Conservation (phyloP, 2,888 invertebrate genomes). For the Lycia hirtaria region DNA sequence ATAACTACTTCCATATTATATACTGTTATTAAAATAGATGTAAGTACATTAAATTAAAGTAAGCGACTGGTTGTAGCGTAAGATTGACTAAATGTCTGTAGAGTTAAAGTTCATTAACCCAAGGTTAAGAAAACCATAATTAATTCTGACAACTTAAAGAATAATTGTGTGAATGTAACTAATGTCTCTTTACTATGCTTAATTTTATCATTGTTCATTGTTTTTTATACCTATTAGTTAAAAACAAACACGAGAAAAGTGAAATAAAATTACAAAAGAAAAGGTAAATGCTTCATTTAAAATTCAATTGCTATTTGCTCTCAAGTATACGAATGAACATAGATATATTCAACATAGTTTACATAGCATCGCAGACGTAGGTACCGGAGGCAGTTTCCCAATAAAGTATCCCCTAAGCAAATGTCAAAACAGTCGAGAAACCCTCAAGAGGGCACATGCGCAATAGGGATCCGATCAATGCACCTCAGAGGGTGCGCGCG, state of each 20-base stretch:
- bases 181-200: conserved; percentile 13
- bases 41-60: no score
- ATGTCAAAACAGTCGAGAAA: conserved; percentile 73
- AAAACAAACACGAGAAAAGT: neutral
- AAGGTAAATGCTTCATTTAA: neutral
- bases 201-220: conserved; percentile 17
- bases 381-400: conserved; percentile 21
- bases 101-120: conserved; percentile 2
- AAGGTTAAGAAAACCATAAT: neutral
- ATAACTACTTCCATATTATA: no score
- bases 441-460: conserved; percentile 71
- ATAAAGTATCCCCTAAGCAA: conserved; percentile 44
- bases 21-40: no score
- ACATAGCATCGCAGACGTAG: conserved; percentile 27
- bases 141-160: conserved; percentile 21
- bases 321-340: neutral
- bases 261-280: conserved; percentile 1
- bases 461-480: conserved; percentile 79
- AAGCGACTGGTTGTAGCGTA: no score
- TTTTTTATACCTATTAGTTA: conserved; percentile 8
- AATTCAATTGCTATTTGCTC: neutral
- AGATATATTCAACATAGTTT: conserved; percentile 2
- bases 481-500: conserved; percentile 77
- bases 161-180: conserved; percentile 17
- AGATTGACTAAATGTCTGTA: no score